phyloP scores from a whole-genome alignment of 1,140 invertebrate genomes.

The Drosophila triauraria region DNA sequence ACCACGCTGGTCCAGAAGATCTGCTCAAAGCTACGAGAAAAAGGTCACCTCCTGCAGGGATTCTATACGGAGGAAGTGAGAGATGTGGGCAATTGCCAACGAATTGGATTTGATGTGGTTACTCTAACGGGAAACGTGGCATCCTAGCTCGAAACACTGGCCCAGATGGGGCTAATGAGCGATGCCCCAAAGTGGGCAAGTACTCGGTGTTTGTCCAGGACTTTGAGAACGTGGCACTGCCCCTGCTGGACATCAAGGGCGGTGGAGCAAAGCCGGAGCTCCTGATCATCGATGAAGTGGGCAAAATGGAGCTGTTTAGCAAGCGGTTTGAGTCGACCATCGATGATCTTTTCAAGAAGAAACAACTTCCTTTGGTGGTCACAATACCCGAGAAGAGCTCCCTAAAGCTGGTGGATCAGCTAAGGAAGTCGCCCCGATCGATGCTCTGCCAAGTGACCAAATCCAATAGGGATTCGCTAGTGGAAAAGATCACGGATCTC shows the following conservation, averaged over 20 bases:
- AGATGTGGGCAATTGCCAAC: slow-evolving; percentile 8
- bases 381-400: slow-evolving; percentile 39
- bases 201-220: slow-evolving; percentile 61
- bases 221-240: slow-evolving; percentile 53
- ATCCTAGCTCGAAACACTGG: slow-evolving; percentile 40
- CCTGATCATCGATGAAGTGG: slow-evolving; percentile 63
- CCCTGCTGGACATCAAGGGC: slow-evolving; percentile 1
- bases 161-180: neutral
- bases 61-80: slow-evolving; percentile 68
- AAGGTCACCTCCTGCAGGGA: slow-evolving; percentile 31
- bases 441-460: slow-evolving; percentile 34
- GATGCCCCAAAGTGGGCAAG: slow-evolving; percentile 59
- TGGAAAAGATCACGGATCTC: slow-evolving; percentile 17
- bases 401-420: slow-evolving; percentile 41
- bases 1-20: slow-evolving; percentile 59
- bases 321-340: slow-evolving; percentile 41
- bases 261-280: neutral
- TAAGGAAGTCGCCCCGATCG: slow-evolving; percentile 21
- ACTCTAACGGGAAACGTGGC: slow-evolving; percentile 40
- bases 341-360: slow-evolving; percentile 3
- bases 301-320: slow-evolving; percentile 67
- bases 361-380: slow-evolving; percentile 14
- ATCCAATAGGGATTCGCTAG: slow-evolving; percentile 44
- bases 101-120: slow-evolving; percentile 68
- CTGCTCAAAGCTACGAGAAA: slow-evolving; percentile 19